These are phyloP conservation scores for Anguilla marmorata DNA, from an alignment of 2,797 vertebrate genomes.

Conservation along the genomic window DNA sequence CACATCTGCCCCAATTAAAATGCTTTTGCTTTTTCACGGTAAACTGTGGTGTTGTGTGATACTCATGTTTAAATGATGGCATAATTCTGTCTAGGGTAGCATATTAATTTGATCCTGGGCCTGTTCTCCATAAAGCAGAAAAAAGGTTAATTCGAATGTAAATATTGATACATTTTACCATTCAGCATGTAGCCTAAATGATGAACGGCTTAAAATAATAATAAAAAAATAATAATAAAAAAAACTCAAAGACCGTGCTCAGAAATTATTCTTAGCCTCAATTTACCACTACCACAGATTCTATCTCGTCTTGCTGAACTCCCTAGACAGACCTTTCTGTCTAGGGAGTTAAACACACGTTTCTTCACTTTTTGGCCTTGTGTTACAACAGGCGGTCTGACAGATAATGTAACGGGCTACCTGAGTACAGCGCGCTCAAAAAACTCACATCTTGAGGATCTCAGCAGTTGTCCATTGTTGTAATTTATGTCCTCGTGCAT, in stretches of 20 bases:
- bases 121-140: not conserved
- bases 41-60: not conserved
- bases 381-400: not conserved
- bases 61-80: not conserved
- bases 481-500: not conserved
- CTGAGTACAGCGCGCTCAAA: not conserved
- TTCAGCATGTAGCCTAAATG: not conserved
- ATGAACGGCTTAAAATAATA: not conserved
- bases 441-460: not conserved
- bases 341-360: not conserved
- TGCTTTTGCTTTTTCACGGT: not conserved
- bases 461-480: not conserved
- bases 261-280: not conserved
- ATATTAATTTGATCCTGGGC: not conserved
- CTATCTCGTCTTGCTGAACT: not conserved
- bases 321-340: not conserved
- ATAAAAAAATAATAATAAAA: not conserved
- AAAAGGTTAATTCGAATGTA: too few species aligned
- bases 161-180: too few species aligned
- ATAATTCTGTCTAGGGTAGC: not conserved
- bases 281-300: not conserved
- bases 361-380: not conserved
- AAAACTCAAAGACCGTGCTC: not conserved
- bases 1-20: slow-evolving; percentile 4
- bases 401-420: not conserved